phyloP scores from a whole-genome alignment of 1,140 invertebrate genomes.

The Drosophila busckii region DNA sequence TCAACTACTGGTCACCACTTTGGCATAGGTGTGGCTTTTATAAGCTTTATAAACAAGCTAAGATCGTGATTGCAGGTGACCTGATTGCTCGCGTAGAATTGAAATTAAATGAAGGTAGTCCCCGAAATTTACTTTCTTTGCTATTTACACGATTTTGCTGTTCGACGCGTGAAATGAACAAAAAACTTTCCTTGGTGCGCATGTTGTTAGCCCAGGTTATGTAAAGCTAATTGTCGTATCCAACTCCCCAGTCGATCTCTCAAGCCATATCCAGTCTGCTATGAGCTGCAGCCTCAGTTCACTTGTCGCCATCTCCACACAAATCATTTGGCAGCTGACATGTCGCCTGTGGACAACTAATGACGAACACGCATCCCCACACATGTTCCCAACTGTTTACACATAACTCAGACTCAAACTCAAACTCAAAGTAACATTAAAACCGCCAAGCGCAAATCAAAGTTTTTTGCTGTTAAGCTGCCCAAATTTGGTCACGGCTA shows the following conservation, averaged over 20 bases:
- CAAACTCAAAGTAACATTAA: conserved; percentile 16
- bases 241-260: conserved; percentile 39
- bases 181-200: conserved; percentile 53
- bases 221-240: conserved; percentile 52
- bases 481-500: conserved; percentile 45
- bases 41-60: conserved; percentile 24
- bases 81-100: conserved; percentile 24
- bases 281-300: conserved; percentile 21
- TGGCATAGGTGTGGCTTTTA: conserved; percentile 48
- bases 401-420: conserved; percentile 28
- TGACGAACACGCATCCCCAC: conserved; percentile 56
- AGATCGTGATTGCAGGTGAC: conserved; percentile 48
- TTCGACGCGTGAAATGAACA: conserved; percentile 5
- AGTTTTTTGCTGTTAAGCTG: conserved; percentile 49
- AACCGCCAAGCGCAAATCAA: conserved; percentile 51
- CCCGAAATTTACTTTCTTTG: conserved; percentile 42
- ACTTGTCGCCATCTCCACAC: conserved; percentile 32
- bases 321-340: conserved; percentile 71
- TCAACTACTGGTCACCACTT: conserved; percentile 29
- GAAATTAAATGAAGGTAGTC: conserved; percentile 8
- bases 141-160: conserved; percentile 42
- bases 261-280: conserved; percentile 10
- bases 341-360: conserved; percentile 62
- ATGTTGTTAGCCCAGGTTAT: conserved; percentile 52
- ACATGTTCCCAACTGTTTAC: conserved; percentile 54